These are phyloP conservation scores for Cotesia chilonis DNA, from an alignment of 1,140 invertebrate species.

Conservation along the genomic window DNA sequence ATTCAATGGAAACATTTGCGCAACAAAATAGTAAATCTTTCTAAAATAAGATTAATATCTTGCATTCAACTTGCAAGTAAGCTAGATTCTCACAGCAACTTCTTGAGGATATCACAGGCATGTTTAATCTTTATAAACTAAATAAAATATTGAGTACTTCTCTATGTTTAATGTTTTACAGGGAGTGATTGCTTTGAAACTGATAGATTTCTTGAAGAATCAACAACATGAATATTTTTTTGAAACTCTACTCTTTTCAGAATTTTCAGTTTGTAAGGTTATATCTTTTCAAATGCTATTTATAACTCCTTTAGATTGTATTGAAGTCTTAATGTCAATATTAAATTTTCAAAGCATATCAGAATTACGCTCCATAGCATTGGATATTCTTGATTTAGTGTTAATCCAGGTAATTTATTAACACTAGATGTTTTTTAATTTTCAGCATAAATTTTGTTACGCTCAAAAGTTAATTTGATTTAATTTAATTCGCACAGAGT, in stretches of 20 bases:
- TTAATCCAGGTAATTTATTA: constrained; percentile 49
- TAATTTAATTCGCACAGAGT: no score
- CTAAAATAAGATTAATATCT: constrained; percentile 48
- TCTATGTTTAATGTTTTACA: constrained; percentile 30
- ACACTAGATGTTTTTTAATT: no score
- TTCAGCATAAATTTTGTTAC: no score
- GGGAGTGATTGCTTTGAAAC: constrained; percentile 43
- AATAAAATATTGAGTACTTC: constrained; percentile 9
- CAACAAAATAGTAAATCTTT: constrained; percentile 39
- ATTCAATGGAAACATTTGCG: constrained; percentile 33
- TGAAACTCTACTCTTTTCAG: constrained; percentile 44
- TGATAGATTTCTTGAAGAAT: constrained; percentile 37
- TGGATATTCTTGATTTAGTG: constrained; percentile 48
- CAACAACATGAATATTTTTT: constrained; percentile 41
- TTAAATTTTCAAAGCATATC: constrained; percentile 42
- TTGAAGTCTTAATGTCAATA: constrained; percentile 50
- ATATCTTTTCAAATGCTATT: constrained; percentile 49
- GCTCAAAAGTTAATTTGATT: no score
- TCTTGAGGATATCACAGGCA: constrained; percentile 45
- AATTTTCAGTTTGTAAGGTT: constrained; percentile 50
- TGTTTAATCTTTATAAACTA: not conserved
- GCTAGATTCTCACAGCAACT: constrained; percentile 48
- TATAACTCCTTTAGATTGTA: constrained; percentile 48
- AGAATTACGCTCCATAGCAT: constrained; percentile 39
- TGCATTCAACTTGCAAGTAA: constrained; percentile 57